Evolutionary conservation across 1,140 invertebrate species (phyloP), one percentile per base, ranked within the genome.

Genomic region (Hyles euphorbiae): DNA sequence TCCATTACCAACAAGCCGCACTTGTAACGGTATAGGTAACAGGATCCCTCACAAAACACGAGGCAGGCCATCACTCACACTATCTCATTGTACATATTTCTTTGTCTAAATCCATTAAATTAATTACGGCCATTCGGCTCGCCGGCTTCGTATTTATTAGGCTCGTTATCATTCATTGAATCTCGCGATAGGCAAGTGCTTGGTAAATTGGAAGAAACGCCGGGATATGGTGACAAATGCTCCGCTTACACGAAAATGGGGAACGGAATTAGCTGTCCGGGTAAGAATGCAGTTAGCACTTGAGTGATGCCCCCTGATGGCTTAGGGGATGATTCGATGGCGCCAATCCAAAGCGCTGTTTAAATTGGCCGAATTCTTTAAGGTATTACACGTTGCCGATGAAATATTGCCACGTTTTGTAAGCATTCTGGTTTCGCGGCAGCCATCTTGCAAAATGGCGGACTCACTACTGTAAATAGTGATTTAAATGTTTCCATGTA

Each of bases 71-170:
- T 83, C 74, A 84, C 82, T 84, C 80, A 77, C 72, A 79, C 79
- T 84, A 86, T 83, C 80, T 85, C 75, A 76, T 73, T 79, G 76
- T 81, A 83, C 80, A 84, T 80, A 85, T 81, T 87, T 87, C 83
- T 83, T 84, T 86, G 80, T 86, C 78, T 83, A 83, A 83, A 87
- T 85, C 78, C 82, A 85, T 86, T 86, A 85, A 85, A 86, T 86
- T 86, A 85, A 88, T 88, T 86, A 82, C 80, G 56, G 71, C 65
- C 72, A 78, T 85, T 83, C 72, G 68, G 72, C 74, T 77, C 75
- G 81, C 72, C 79, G 80, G 74, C 71, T 78, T 67, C 66, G 76
- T 83, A 85, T 84, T 88, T 88, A 88, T 86, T 88, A 86, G 74
- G 63, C 70, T 80, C 82, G 81, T 86, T 88, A 88, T 88, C 85